Conservation (phyloP, 2,888 invertebrate species). For the Parascotia fuliginaria region DNA sequence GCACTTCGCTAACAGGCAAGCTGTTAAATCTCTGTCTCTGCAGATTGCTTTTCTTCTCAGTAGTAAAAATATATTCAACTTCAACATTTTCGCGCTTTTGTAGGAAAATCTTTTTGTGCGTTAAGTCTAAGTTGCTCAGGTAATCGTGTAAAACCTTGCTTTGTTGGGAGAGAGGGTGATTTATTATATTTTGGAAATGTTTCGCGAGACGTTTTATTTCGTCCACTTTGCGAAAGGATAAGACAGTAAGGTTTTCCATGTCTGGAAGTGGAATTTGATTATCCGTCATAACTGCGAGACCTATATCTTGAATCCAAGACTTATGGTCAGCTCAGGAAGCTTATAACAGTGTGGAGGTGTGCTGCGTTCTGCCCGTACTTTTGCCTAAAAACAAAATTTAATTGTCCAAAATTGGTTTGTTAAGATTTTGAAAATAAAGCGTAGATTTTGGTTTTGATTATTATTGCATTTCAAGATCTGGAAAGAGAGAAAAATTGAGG, state of each 20-base stretch:
- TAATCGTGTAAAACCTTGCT: constrained; percentile 61
- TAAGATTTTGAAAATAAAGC: constrained; percentile 58
- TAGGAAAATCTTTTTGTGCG: constrained; percentile 66
- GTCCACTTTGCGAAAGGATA: constrained; percentile 74
- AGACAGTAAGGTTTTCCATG: constrained; percentile 65
- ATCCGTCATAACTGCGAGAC: constrained; percentile 50
- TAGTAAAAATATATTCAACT: constrained; percentile 80
- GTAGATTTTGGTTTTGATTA: constrained; percentile 54
- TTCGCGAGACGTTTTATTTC: constrained; percentile 72
- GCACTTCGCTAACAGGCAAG: constrained; percentile 77
- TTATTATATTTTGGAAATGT: constrained; percentile 68
- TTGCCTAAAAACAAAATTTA: constrained; percentile 29
- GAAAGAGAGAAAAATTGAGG: constrained; percentile 45
- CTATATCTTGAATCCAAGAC: constrained; percentile 40
- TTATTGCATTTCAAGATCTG: constrained; percentile 85
- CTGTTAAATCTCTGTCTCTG: constrained; percentile 80
- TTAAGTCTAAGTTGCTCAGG: constrained; percentile 62
- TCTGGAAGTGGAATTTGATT: constrained; percentile 41
- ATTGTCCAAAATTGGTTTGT: constrained; percentile 46
- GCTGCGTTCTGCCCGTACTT: constrained; percentile 47
- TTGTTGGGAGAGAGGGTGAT: constrained; percentile 66
- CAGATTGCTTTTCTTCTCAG: constrained; percentile 76
- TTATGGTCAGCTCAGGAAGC: constrained; percentile 41
- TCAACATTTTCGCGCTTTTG: constrained; percentile 72
- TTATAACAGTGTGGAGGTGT: constrained; percentile 31